A percentile compares a stretch with the other conserved stretches of the same genome.
Conservation (phyloP, 1,140 invertebrate species). For the Galleria mellonella region DNA sequence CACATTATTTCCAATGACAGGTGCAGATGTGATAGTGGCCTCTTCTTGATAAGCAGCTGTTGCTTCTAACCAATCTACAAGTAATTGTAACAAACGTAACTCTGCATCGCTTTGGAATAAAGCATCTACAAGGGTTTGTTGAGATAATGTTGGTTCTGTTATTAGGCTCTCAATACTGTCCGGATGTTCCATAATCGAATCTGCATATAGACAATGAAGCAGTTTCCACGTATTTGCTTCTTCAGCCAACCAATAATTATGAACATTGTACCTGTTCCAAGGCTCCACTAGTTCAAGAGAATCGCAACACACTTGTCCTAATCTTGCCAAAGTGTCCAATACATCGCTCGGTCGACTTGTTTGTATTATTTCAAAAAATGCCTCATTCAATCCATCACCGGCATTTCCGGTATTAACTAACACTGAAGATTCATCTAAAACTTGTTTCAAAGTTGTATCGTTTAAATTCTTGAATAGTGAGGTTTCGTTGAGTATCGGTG, state of each 20-base stretch:
- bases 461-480: conserved; percentile 62
- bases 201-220: conserved; percentile 85
- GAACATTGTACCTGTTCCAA: conserved; percentile 72
- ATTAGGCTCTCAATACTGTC: conserved; percentile 67
- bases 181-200: conserved; percentile 77
- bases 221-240: conserved; percentile 93
- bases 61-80: conserved; percentile 95
- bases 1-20: conserved; percentile 81
- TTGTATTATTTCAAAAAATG: conserved; percentile 66
- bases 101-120: conserved; percentile 76
- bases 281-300: conserved; percentile 60
- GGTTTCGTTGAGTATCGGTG: conserved; percentile 60
- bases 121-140: conserved; percentile 52
- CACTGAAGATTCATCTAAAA: conserved; percentile 59
- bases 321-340: conserved; percentile 60
- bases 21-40: conserved; percentile 78
- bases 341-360: conserved; percentile 56
- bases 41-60: conserved; percentile 83
- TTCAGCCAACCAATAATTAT: conserved; percentile 81
- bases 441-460: conserved; percentile 61
- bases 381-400: conserved; percentile 49
- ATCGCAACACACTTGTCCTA: conserved; percentile 64
- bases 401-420: conserved; percentile 40
- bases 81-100: conserved; percentile 86
- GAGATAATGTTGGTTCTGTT: conserved; percentile 66